phyloP scores from a whole-genome alignment of 2,888 invertebrate species.

The Allolobophora icterica region DNA sequence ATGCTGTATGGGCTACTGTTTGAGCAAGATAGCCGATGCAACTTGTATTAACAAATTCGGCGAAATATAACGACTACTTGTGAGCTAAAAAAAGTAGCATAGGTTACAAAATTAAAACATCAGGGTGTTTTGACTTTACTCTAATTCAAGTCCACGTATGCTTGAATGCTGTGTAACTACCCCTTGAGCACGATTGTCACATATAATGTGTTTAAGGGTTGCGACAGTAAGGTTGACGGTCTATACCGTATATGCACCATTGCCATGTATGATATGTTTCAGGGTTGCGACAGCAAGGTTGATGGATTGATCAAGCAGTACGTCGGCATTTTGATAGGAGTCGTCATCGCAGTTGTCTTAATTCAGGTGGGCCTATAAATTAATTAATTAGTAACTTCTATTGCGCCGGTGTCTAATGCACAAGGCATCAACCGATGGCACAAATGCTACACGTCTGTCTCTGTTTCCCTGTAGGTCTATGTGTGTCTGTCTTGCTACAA shows the following conservation, averaged over 20 bases:
- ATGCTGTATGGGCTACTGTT: neutral
- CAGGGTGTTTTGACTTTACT: neutral
- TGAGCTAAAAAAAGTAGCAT: neutral
- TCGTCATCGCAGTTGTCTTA: neutral
- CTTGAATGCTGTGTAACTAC: neutral
- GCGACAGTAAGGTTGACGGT: neutral
- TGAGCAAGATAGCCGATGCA: neutral
- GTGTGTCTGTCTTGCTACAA: too few species aligned
- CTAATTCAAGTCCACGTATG: neutral
- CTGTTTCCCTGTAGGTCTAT: too few species aligned
- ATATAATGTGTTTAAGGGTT: neutral
- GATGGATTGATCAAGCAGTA: neutral
- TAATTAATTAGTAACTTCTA: too few species aligned
- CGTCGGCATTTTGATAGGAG: conserved; percentile 21
- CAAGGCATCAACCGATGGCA: too few species aligned
- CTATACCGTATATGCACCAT: too few species aligned
- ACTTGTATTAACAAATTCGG: neutral
- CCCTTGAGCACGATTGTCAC: neutral
- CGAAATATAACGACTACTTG: neutral
- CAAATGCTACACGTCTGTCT: neutral
- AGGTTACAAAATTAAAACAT: neutral
- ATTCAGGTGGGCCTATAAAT: neutral
- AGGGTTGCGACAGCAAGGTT: neutral
- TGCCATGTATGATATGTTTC: neutral
- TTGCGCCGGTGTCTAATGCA: too few species aligned